Evolutionary conservation across 2,888 invertebrate genomes (phyloP).

Genomic region (Limnephilus auricula): DNA sequence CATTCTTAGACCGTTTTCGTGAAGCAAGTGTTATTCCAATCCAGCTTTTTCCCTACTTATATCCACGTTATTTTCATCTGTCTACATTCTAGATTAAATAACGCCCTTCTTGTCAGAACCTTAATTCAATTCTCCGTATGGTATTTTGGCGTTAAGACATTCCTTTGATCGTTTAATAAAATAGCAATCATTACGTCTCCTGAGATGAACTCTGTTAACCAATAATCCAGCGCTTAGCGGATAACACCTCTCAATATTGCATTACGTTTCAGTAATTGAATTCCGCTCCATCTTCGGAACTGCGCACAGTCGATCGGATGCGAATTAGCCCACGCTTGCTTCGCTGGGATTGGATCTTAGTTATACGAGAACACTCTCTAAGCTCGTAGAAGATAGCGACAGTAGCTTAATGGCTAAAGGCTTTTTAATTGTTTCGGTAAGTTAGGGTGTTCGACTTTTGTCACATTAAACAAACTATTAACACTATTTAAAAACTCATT

Average conservation of each 20-base stretch:
- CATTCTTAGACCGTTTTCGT: not conserved
- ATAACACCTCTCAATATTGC: conserved; percentile 2
- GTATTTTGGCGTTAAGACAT: not conserved
- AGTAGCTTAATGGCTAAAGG: not conserved
- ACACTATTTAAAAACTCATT: not conserved
- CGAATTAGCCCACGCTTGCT: conserved; percentile 57
- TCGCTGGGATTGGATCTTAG: conserved; percentile 53
- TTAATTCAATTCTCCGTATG: not conserved
- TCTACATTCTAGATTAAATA: not conserved
- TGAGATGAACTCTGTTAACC: not conserved
- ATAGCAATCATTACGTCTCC: not conserved
- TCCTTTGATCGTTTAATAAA: not conserved
- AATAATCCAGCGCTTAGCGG: not conserved
- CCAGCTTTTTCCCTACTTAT: no score
- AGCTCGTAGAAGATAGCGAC: not conserved
- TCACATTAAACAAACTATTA: not conserved
- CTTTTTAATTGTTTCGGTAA: not conserved
- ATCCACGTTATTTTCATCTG: not conserved
- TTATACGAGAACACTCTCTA: not conserved
- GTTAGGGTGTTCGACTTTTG: not conserved
- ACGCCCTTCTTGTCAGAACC: not conserved
- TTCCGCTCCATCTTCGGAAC: conserved; percentile 13
- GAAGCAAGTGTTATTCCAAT: not conserved
- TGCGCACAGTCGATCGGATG: conserved; percentile 55
- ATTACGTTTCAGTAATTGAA: conserved; percentile 2